phyloP scores from a whole-genome alignment of 1,140 invertebrate genomes.

The Mylabris phalerata region DNA sequence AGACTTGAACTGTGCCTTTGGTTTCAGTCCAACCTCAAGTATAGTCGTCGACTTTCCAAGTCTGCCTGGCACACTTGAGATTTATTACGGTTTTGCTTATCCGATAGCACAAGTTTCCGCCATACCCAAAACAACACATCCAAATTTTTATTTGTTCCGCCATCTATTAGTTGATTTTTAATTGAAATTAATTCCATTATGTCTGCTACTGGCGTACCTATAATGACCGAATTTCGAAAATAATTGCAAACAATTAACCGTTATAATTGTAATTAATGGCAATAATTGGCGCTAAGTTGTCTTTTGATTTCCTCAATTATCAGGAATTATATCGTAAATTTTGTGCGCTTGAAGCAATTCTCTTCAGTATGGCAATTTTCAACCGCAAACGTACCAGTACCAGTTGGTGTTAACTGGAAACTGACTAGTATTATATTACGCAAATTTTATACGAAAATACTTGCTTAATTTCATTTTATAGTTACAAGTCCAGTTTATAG shows the following conservation, averaged over 20 bases:
- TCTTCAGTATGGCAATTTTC: neutral
- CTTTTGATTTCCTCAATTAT: no score
- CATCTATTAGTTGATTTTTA: no score
- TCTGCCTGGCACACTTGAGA: constrained; percentile 13
- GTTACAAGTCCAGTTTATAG: no score
- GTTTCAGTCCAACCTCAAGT: constrained; percentile 14
- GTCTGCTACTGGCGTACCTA: no score
- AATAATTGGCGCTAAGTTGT: no score
- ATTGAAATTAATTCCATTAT: no score
- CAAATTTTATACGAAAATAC: no score
- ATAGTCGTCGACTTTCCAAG: constrained; percentile 13
- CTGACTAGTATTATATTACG: neutral
- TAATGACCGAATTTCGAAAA: no score
- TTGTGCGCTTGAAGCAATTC: constrained; percentile 13
- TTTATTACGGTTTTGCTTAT: constrained; percentile 15
- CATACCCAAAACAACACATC: neutral
- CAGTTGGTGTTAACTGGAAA: constrained; percentile 14
- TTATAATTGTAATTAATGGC: no score
- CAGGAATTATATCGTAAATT: neutral
- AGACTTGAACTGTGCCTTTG: constrained; percentile 13
- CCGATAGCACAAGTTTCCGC: constrained; percentile 9
- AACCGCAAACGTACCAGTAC: constrained; percentile 12
- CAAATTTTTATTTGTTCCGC: no score
- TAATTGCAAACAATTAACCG: no score
- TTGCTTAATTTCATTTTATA: no score